Base-by-base conservation (phyloP, 2,113 vertebrate species). In the Lepisosteus osseus region DNA sequence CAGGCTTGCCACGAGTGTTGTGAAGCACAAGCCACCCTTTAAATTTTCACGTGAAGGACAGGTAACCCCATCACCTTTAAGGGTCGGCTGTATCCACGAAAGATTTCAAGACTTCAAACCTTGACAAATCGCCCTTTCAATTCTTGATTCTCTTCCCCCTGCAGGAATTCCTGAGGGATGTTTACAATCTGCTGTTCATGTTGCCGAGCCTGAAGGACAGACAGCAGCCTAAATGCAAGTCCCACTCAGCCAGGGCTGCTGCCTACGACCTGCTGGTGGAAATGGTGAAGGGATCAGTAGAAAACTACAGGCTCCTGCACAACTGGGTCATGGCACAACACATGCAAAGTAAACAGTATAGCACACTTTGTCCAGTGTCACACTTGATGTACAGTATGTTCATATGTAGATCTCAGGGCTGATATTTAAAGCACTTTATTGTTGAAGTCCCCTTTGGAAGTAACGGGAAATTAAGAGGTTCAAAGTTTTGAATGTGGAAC, bases 291-390 rank as follows among this genome's bases (percentile, higher is more conserved):
- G 96, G 96, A 1, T 99, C 97, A 0, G 95, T 97, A 83, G 97
- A 99, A 74, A 99, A 99, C 90, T 99, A 99, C 90, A 92, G 97
- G 47, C 93, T 99, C 65, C 95, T 98, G 41, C 97, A 99, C 89
- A 99, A 98, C 88, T 99, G 97, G 97, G 97, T 99, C 71, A 99
- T 99, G 97, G 94, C 97, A 0, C 97, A 99, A 79, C 97, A 99
- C 83, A 98, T 99, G 97, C 97, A 99, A 78, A 94, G 97, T 99
- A 90, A 97, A 94, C 8, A 56, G 8, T 2, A 6, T 4, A 45
- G 7, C 62, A 29, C 29, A 29, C 29, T 29, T 29, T 29, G 29
- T 29, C 29, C 29, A 29, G 29, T 29, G 29, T 29, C 29, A 1
- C 29, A 29, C 29, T 29, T 29, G 29, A 29, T 29, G 2, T 29